A percentile compares a stretch with the other conserved stretches of the same genome.
Conservation (phyloP, 2,888 invertebrate species). For the Cataglyphis livida region DNA sequence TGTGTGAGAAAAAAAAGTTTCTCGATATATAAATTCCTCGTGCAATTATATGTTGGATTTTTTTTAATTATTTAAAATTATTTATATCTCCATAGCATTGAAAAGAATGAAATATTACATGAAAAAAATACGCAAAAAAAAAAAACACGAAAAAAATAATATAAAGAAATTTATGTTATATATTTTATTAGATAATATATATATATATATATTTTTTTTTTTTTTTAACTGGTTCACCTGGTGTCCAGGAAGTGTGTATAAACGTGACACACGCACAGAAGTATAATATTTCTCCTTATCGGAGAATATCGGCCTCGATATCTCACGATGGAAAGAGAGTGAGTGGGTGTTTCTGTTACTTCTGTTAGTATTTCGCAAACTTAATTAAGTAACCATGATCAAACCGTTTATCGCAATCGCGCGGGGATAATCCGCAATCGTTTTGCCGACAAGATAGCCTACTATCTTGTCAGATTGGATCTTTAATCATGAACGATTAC, state of each 20-base stretch:
- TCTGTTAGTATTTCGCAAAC: not conserved
- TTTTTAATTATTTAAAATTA: too few relatives aligned
- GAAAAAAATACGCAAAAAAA: not conserved
- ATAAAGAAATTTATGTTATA: not conserved
- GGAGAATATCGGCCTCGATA: not conserved
- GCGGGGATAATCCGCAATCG: conserved; percentile 83
- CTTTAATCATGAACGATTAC: conserved; percentile 77
- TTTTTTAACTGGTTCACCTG: not conserved
- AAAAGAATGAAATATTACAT: not conserved
- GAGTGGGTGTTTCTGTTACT: not conserved
- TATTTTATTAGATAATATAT: not conserved
- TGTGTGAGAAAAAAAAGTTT: not conserved
- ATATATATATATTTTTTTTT: too few relatives aligned
- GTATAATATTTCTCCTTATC: not conserved
- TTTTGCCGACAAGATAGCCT: conserved; percentile 67
- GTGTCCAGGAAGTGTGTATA: not conserved
- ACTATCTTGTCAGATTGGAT: conserved; percentile 52
- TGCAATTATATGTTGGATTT: not conserved
- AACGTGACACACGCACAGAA: not conserved
- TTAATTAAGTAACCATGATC: conserved; percentile 47
- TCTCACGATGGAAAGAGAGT: not conserved
- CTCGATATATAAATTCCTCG: not conserved
- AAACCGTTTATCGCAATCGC: conserved; percentile 55
- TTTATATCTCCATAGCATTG: not conserved
- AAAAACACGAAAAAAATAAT: too few relatives aligned